Evolutionary conservation across 2,113 vertebrate species (phyloP).

Genomic region (Casuarius casuarius): DNA sequence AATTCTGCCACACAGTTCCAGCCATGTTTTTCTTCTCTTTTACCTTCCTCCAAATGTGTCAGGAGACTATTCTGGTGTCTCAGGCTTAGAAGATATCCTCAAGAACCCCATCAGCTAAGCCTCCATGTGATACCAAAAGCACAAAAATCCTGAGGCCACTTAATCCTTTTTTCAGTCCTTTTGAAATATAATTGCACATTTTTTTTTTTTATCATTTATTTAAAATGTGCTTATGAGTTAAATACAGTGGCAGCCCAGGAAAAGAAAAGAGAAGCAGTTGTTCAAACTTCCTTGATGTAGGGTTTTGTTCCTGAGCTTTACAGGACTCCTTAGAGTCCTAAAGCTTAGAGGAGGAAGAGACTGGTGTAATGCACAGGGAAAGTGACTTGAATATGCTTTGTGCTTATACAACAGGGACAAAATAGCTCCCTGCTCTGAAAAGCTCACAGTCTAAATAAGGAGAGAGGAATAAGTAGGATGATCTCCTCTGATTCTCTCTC

Average conservation of each 20-base stretch:
- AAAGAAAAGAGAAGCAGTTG: background rate
- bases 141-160: background rate
- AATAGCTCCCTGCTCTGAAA: background rate
- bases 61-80: background rate
- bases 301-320: background rate
- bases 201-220: background rate
- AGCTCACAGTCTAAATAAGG: background rate
- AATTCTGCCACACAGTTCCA: background rate
- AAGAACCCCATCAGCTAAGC: background rate
- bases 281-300: background rate
- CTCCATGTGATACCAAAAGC: background rate
- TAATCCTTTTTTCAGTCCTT: background rate
- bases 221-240: background rate
- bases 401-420: background rate
- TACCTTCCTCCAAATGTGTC: background rate
- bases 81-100: background rate
- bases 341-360: background rate
- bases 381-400: background rate
- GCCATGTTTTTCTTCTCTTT: background rate
- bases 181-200: background rate
- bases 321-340: background rate
- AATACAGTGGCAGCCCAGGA: background rate
- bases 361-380: background rate
- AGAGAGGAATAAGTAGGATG: background rate
- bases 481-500: background rate